Evolutionary conservation across 2,113 vertebrate genomes (phyloP).

Genomic region (Tragelaphus buxtoni): DNA sequence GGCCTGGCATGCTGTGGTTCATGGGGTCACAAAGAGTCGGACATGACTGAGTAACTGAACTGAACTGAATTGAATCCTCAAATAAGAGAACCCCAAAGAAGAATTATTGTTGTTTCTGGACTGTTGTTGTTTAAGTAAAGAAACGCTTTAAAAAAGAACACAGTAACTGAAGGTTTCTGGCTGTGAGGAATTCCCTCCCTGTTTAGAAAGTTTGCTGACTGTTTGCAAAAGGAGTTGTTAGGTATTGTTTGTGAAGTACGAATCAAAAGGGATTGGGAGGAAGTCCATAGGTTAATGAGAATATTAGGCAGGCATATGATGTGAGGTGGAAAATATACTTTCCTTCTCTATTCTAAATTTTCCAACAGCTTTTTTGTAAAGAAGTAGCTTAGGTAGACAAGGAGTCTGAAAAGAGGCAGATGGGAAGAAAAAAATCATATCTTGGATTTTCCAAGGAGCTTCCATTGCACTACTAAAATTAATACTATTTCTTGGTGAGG

Average conservation of each 20-base stretch:
- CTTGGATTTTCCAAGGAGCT: constrained; percentile 53
- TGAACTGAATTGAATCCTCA: not conserved
- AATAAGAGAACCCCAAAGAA: not conserved
- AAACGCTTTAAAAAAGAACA: constrained; percentile 8
- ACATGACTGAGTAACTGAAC: too few relatives aligned
- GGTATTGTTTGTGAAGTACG: not conserved
- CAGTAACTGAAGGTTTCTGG: not conserved
- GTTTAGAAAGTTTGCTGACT: constrained; percentile 5
- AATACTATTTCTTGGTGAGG: constrained; percentile 59
- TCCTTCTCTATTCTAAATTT: not conserved
- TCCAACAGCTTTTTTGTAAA: constrained; percentile 25
- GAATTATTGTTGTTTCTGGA: not conserved
- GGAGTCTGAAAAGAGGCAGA: not conserved
- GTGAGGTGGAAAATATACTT: constrained; percentile 4
- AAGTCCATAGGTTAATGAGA: constrained; percentile 49
- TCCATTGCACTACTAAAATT: constrained; percentile 60
- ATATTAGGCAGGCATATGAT: not conserved
- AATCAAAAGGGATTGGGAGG: constrained; percentile 23
- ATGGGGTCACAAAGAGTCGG: too few relatives aligned
- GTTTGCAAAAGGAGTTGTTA: constrained; percentile 41
- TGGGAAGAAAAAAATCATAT: constrained; percentile 47
- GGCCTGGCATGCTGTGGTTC: too few relatives aligned
- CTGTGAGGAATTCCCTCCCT: constrained; percentile 42
- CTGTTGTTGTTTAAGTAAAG: not conserved
- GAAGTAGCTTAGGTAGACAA: not conserved